A percentile compares a stretch with the other conserved stretches of the same genome.
Conservation (phyloP, 2,888 invertebrate genomes). For the Pseudococcus viburni region DNA sequence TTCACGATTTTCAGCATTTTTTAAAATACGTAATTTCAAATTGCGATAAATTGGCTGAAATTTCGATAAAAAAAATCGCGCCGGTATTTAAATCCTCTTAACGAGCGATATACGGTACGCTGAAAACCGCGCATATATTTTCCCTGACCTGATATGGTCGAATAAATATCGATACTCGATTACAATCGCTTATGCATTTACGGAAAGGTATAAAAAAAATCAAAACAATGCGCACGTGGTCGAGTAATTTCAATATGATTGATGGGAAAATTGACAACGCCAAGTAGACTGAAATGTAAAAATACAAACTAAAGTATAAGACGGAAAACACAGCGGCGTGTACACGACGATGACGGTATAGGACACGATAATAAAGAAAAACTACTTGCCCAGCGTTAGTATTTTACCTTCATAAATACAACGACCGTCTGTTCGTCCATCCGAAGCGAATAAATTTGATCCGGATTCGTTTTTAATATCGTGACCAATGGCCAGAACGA, state of each 20-base stretch:
- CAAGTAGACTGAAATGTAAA: conserved; percentile 7
- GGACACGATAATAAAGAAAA: conserved; percentile 28
- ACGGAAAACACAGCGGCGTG: conserved; percentile 16
- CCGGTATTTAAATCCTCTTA: not conserved
- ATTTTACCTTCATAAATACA: conserved; percentile 56
- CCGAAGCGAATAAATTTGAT: conserved; percentile 63
- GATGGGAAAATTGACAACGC: conserved; percentile 39
- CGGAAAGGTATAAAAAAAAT: not conserved
- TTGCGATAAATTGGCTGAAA: no score
- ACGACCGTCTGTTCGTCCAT: conserved; percentile 55
- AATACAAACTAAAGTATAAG: not conserved
- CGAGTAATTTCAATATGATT: conserved; percentile 37
- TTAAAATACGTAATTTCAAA: no score
- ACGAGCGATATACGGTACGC: not conserved
- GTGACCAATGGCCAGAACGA: conserved; percentile 62
- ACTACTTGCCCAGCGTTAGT: not conserved
- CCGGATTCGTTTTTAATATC: conserved; percentile 54
- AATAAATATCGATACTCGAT: not conserved
- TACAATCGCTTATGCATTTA: conserved; percentile 6
- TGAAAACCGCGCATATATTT: not conserved
- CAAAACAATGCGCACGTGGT: conserved; percentile 28
- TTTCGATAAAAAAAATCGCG: not conserved
- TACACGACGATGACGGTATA: conserved; percentile 14
- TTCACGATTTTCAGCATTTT: not conserved
- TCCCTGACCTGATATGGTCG: conserved; percentile 4